Evolutionary conservation across 2,888 invertebrate species (phyloP).

Genomic region (Melieria picta): DNA sequence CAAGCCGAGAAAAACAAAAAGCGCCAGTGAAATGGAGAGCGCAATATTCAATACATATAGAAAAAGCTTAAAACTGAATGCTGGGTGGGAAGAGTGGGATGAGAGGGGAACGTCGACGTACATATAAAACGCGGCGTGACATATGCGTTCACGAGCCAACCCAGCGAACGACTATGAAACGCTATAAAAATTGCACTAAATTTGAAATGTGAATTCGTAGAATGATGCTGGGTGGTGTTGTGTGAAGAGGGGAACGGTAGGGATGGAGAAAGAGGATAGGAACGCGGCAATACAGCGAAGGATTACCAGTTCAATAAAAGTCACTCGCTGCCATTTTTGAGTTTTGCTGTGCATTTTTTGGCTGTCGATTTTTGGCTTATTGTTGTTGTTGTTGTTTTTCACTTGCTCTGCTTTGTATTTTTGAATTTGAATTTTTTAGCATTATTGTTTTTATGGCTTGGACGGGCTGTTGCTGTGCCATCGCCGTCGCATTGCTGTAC

Average conservation of each 20-base stretch:
- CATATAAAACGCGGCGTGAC: not conserved
- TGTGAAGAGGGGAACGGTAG: not conserved
- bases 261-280: not conserved
- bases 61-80: conserved; percentile 1
- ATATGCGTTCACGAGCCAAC: not conserved
- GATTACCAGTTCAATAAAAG: conserved; percentile 27
- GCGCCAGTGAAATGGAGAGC: not conserved
- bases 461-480: not conserved
- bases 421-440: conserved; percentile 14
- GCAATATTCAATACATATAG: conserved; percentile 5
- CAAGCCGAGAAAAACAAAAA: conserved; percentile 6
- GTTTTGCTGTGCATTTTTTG: not conserved
- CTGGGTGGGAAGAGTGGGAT: not conserved
- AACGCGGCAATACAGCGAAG: not conserved
- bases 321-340: conserved; percentile 15
- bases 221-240: not conserved
- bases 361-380: not conserved
- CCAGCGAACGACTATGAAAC: not conserved
- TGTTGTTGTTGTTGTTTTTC: not conserved
- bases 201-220: conserved; percentile 7
- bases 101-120: not conserved
- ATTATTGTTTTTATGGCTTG: conserved; percentile 19
- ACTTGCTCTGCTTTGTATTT: conserved; percentile 2
- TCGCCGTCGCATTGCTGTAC: not conserved
- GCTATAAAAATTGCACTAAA: conserved; percentile 17